These are phyloP conservation scores for Nicator chloris DNA, from an alignment of 2,113 vertebrate species.

Conservation along the genomic window DNA sequence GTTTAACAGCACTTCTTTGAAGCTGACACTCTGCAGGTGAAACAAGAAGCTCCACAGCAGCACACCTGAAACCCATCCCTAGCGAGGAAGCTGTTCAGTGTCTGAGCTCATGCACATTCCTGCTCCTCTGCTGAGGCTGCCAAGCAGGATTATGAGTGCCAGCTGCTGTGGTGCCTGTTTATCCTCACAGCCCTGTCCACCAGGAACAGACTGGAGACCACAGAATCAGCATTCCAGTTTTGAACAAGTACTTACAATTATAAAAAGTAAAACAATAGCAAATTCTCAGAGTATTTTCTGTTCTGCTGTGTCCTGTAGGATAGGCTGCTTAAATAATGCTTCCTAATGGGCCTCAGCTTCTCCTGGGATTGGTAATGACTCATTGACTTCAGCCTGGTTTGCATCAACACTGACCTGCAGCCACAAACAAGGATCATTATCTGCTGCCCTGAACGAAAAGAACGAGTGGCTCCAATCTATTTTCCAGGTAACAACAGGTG, in stretches of 20 bases:
- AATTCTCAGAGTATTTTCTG: neutral
- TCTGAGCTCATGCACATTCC: neutral
- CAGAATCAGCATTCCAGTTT: neutral
- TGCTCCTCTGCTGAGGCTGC: neutral
- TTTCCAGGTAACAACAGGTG: constrained; percentile 11
- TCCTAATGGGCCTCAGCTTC: neutral
- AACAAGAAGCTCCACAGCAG: neutral
- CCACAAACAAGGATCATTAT: neutral
- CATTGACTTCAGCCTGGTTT: neutral
- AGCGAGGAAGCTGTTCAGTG: neutral
- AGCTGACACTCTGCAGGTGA: neutral
- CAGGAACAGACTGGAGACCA: neutral
- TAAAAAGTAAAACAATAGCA: neutral
- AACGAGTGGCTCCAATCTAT: neutral
- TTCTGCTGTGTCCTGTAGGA: neutral
- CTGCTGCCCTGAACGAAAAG: neutral
- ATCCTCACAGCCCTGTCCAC: neutral
- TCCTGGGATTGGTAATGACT: neutral
- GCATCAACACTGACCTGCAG: neutral
- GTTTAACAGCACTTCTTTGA: neutral
- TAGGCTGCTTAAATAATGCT: neutral
- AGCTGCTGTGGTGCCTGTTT: neutral
- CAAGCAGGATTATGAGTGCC: neutral
- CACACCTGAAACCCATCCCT: neutral
- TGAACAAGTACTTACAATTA: neutral